A percentile compares a stretch with the other conserved stretches of the same genome.
These are phyloP conservation scores for Stigmatopora argus DNA, from an alignment of 2,113 vertebrate genomes.

Conservation along the genomic window DNA sequence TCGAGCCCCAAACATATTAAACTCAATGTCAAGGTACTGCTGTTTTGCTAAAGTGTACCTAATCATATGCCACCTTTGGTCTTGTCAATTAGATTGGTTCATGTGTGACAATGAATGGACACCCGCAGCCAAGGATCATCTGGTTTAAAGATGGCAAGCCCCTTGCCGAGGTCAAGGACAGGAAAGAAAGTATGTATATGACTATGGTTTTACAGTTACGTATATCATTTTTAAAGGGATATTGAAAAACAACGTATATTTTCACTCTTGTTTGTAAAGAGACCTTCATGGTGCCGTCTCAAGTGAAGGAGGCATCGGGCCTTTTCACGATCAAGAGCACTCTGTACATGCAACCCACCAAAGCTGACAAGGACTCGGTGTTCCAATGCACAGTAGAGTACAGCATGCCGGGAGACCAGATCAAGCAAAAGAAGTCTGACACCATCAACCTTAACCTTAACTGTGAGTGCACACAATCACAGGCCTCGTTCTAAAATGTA, in stretches of 20 bases:
- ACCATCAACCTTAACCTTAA: slow-evolving; percentile 73
- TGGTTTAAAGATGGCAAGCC: slow-evolving; percentile 76
- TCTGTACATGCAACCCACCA: slow-evolving; percentile 72
- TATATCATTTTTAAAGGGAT: background rate
- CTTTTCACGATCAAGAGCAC: slow-evolving; percentile 72
- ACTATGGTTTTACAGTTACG: background rate
- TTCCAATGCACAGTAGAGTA: slow-evolving; percentile 76
- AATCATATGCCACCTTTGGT: background rate
- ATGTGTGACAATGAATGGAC: slow-evolving; percentile 72
- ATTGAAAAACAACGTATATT: background rate
- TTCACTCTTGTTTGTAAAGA: slow-evolving; percentile 42
- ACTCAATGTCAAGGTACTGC: background rate
- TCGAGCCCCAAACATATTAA: background rate
- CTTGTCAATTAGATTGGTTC: slow-evolving; percentile 55
- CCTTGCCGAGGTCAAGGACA: slow-evolving; percentile 63
- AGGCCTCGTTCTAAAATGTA: background rate
- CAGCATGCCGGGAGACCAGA: slow-evolving; percentile 51
- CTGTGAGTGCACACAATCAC: slow-evolving; percentile 70
- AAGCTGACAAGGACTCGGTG: slow-evolving; percentile 68
- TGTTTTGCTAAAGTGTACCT: background rate
- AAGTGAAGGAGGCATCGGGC: slow-evolving; percentile 76
- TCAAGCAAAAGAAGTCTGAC: slow-evolving; percentile 55
- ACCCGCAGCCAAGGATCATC: slow-evolving; percentile 72
- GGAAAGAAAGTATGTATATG: slow-evolving; percentile 62
- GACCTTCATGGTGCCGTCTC: slow-evolving; percentile 65